Percentiles rank a stretch among this genome's conserved stretches.
These are phyloP conservation scores for Mesembrinibis cayennensis DNA, from an alignment of 2,113 vertebrate species.

Conservation along the genomic window DNA sequence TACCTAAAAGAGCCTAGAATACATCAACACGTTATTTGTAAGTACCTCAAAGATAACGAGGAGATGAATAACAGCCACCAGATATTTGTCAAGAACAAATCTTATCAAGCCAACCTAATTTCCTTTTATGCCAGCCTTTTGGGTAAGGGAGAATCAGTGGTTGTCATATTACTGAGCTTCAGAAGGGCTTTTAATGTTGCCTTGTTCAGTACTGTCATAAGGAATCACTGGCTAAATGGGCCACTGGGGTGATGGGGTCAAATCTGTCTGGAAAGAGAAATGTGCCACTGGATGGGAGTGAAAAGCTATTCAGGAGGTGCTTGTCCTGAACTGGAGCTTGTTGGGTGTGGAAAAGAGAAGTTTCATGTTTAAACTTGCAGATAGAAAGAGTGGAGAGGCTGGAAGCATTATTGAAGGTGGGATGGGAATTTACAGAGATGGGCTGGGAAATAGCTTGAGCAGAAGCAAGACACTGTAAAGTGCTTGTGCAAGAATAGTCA, in stretches of 20 bases:
- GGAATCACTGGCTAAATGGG: background rate
- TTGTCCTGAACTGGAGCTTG: background rate
- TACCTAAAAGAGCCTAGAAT: slow-evolving; percentile 10
- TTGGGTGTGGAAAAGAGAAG: background rate
- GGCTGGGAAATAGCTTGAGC: background rate
- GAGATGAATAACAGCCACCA: slow-evolving; percentile 19
- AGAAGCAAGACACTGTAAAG: background rate
- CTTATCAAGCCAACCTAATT: slow-evolving; percentile 52
- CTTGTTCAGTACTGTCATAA: background rate
- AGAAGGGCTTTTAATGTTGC: background rate
- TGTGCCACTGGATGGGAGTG: background rate
- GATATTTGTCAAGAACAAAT: slow-evolving; percentile 34
- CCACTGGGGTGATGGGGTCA: background rate
- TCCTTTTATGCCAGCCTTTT: slow-evolving; percentile 33
- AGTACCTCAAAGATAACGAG: slow-evolving; percentile 21
- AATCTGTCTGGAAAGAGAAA: background rate
- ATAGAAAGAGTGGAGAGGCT: background rate
- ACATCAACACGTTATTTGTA: slow-evolving; percentile 23
- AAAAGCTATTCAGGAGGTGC: background rate
- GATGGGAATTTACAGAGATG: background rate
- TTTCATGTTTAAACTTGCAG: background rate
- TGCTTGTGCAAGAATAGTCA: background rate
- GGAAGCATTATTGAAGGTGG: background rate
- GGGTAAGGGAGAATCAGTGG: background rate
- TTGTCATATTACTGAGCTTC: background rate